Percentiles rank a stretch among this genome's conserved stretches.
Evolutionary conservation across 2,888 invertebrate species (phyloP).

Genomic region (Halictus ligatus): DNA sequence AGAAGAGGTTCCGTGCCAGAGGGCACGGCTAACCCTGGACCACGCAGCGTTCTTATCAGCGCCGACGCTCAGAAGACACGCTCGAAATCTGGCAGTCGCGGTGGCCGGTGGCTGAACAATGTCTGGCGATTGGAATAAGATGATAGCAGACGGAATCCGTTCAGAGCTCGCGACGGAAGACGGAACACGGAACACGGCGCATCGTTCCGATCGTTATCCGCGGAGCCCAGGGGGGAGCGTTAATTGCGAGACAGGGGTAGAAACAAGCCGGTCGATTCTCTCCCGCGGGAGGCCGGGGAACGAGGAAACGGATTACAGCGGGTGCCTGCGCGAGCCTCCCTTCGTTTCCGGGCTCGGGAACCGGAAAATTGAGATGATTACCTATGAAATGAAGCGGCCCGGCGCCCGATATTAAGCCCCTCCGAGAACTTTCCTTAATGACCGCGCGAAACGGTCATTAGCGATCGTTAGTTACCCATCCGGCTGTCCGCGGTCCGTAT

Average conservation of each 20-base stretch:
- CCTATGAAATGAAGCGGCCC: slow-evolving; percentile 58
- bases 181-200: slow-evolving; percentile 7
- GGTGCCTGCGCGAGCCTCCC: slow-evolving; percentile 10
- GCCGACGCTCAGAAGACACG: neutral
- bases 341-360: slow-evolving; percentile 60
- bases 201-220: slow-evolving; percentile 41
- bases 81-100: neutral
- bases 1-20: neutral
- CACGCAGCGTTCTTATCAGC: neutral
- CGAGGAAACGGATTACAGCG: slow-evolving; percentile 48
- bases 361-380: slow-evolving; percentile 67
- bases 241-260: slow-evolving; percentile 58
- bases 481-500: slow-evolving; percentile 12
- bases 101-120: neutral
- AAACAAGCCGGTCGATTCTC: slow-evolving; percentile 36
- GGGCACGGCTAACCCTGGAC: neutral
- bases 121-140: neutral
- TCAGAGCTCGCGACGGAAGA: neutral
- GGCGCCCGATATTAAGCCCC: slow-evolving; percentile 43
- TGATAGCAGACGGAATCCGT: neutral
- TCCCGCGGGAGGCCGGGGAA: slow-evolving; percentile 19
- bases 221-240: slow-evolving; percentile 21
- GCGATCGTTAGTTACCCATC: slow-evolving; percentile 58
- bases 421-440: slow-evolving; percentile 64
- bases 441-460: slow-evolving; percentile 69